Conservation (phyloP, 2,113 vertebrate genomes). For the Labeo rohita region DNA sequence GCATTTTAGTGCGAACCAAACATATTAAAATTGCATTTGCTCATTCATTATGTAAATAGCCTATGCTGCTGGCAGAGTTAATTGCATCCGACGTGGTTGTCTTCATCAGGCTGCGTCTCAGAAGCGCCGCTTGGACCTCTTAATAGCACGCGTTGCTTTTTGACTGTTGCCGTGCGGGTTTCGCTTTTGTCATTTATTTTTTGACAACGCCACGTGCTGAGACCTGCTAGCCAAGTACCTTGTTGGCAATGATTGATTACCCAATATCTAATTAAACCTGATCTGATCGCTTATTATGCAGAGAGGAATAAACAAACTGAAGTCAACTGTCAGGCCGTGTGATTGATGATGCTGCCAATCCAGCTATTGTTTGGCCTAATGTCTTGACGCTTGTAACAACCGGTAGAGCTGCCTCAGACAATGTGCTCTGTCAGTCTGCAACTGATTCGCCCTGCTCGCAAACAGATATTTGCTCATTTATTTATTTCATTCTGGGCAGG, state of each 20-base stretch:
- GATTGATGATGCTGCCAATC: conserved; percentile 98
- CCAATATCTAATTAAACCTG: conserved; percentile 99
- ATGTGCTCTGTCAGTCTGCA: conserved; percentile 90
- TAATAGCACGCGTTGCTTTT: conserved; percentile 26
- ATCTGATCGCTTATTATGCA: conserved; percentile 99
- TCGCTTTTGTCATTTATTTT: conserved; percentile 71
- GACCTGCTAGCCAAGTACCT: conserved; percentile 84
- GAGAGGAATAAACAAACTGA: conserved; percentile 99
- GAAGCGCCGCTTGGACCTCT: conserved; percentile 26
- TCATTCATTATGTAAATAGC: conserved; percentile 79
- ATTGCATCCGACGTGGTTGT: conserved; percentile 70
- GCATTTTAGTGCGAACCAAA: conserved; percentile 69
- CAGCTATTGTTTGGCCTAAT: conserved; percentile 93
- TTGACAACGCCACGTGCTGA: conserved; percentile 73
- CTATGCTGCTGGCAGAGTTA: conserved; percentile 58
- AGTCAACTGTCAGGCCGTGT: conserved; percentile 92
- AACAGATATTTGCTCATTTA: conserved; percentile 56
- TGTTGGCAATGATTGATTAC: conserved; percentile 99
- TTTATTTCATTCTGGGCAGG: conserved; percentile 64
- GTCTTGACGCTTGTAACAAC: conserved; percentile 98
- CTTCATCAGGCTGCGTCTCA: conserved; percentile 42
- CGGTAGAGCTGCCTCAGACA: conserved; percentile 91
- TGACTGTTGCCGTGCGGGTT: conserved; percentile 12
- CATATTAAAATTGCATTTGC: conserved; percentile 74
- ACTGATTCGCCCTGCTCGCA: conserved; percentile 71